These are phyloP conservation scores for Siphamia tubifer DNA, from an alignment of 2,113 vertebrate genomes.

Conservation along the genomic window DNA sequence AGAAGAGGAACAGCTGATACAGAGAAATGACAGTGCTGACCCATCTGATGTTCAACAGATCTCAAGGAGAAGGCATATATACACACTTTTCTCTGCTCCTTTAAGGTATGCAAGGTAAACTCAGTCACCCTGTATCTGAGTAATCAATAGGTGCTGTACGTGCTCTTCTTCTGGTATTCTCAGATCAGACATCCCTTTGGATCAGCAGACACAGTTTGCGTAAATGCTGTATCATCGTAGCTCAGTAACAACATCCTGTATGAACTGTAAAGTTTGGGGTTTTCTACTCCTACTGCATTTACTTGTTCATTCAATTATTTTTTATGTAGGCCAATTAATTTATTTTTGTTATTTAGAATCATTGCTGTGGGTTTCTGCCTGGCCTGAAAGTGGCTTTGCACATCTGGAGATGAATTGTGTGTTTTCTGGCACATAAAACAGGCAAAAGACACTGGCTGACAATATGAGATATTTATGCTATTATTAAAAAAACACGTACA, in stretches of 20 bases:
- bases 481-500: too few relatives aligned
- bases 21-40: constrained; percentile 15
- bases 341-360: too few relatives aligned
- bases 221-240: constrained; percentile 43
- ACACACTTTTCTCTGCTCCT: constrained; percentile 22
- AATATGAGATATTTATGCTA: neutral
- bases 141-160: constrained; percentile 60
- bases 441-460: too few relatives aligned
- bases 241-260: neutral
- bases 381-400: neutral
- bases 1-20: constrained; percentile 25
- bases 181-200: constrained; percentile 21
- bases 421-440: neutral
- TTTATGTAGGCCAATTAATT: too few relatives aligned
- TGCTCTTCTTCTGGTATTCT: constrained; percentile 34
- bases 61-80: neutral
- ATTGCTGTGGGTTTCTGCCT: too few relatives aligned
- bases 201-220: constrained; percentile 30
- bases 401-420: neutral
- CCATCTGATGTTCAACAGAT: constrained; percentile 3
- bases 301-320: too few relatives aligned
- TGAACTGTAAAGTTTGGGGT: neutral
- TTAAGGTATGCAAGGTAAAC: constrained; percentile 52
- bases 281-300: neutral
- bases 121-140: constrained; percentile 58